Conservation (phyloP, 2,113 vertebrate species). For the Egretta garzetta region DNA sequence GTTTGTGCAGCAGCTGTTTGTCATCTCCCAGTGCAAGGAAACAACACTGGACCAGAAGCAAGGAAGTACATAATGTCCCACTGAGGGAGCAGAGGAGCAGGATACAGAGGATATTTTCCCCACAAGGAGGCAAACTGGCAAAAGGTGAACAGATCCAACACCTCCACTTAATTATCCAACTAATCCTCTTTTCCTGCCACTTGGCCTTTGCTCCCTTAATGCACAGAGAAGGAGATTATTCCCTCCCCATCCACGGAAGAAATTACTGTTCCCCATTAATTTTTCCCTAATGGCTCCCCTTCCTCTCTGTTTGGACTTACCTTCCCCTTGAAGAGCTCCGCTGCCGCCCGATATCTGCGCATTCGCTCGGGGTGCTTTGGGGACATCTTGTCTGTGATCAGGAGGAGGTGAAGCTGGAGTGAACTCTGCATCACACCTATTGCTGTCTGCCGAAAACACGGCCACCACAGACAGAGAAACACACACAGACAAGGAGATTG, state of each 20-base stretch:
- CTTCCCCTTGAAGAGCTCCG: constrained; percentile 84
- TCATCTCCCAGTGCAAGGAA: not conserved
- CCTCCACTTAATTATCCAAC: not conserved
- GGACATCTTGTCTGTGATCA: constrained; percentile 84
- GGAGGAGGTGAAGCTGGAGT: constrained; percentile 84
- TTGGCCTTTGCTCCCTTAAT: not conserved
- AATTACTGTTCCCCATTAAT: not conserved
- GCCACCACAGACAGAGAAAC: not conserved
- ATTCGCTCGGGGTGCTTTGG: constrained; percentile 73
- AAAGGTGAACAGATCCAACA: not conserved
- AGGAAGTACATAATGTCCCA: not conserved
- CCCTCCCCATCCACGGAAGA: not conserved
- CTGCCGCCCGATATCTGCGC: constrained; percentile 69
- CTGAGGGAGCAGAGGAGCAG: not conserved
- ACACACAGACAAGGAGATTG: not conserved
- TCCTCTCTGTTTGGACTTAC: constrained; percentile 68
- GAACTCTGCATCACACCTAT: constrained; percentile 86
- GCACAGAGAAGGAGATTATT: not conserved
- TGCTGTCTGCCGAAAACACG: constrained; percentile 73
- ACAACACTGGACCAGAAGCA: not conserved
- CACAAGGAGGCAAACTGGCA: not conserved
- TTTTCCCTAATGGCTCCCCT: not conserved
- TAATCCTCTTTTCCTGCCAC: not conserved
- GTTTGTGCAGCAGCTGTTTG: not conserved
- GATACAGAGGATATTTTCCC: not conserved